Conservation (phyloP, 2,113 vertebrate genomes). For the Noctilio leporinus region DNA sequence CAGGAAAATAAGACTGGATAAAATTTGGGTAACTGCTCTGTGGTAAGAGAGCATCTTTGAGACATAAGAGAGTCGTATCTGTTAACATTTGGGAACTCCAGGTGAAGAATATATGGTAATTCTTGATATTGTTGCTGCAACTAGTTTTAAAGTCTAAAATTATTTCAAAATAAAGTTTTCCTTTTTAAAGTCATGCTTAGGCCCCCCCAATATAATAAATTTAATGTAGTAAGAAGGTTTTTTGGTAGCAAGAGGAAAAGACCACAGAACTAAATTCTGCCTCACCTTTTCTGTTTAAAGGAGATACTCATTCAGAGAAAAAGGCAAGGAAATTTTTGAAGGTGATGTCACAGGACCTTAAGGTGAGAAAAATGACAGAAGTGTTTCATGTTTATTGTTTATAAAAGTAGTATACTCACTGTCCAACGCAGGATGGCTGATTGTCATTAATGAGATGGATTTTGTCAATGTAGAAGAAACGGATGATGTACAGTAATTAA, state of each 20-base stretch:
- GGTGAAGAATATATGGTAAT: background rate
- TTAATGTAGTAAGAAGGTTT: background rate
- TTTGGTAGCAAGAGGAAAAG: background rate
- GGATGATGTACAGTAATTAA: constrained; percentile 81
- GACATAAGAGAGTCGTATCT: background rate
- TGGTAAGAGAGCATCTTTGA: background rate
- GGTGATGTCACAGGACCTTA: background rate
- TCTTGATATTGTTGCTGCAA: background rate
- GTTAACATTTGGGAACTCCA: background rate
- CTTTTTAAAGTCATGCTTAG: background rate
- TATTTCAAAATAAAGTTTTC: background rate
- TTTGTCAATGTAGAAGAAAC: constrained; percentile 88
- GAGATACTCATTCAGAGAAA: constrained; percentile 4
- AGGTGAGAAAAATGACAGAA: background rate
- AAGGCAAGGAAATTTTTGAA: background rate
- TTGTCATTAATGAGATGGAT: constrained; percentile 93
- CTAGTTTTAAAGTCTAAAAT: constrained; percentile 5
- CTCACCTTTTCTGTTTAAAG: background rate
- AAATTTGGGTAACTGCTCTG: background rate
- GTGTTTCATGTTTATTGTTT: background rate
- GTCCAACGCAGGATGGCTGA: constrained; percentile 89
- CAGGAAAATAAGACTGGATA: background rate
- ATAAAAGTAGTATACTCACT: constrained; percentile 81
- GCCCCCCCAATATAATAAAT: background rate
- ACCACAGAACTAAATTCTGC: background rate